Conservation (phyloP, 1,140 invertebrate genomes). For the Penaeus vannamei region DNA sequence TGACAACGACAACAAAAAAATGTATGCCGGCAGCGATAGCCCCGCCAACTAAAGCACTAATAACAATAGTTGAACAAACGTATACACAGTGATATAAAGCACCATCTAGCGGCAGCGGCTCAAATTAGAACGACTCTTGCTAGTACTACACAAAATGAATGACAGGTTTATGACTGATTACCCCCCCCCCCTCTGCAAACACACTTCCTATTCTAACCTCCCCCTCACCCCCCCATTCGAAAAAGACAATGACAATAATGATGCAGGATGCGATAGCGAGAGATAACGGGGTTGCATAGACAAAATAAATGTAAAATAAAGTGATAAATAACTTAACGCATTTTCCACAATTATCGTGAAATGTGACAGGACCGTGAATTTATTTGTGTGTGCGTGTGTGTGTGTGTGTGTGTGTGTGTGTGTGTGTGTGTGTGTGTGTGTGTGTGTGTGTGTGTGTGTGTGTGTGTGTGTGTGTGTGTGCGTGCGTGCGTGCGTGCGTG, state of each 20-base stretch:
- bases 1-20: too few relatives aligned
- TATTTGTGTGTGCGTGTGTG: background rate
- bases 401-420: background rate
- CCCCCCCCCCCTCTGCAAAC: too few relatives aligned
- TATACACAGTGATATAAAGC: background rate
- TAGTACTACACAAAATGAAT: too few relatives aligned
- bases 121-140: too few relatives aligned
- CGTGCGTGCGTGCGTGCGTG: background rate
- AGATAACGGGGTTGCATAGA: background rate
- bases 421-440: background rate
- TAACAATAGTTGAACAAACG: background rate
- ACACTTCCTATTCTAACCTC: too few relatives aligned
- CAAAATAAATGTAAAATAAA: background rate
- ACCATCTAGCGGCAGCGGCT: too few relatives aligned
- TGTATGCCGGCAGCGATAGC: too few relatives aligned
- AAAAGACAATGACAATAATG: too few relatives aligned
- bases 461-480: background rate
- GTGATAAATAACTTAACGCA: background rate
- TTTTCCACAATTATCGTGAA: background rate
- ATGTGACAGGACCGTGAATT: background rate
- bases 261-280: too few relatives aligned
- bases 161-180: too few relatives aligned
- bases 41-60: too few relatives aligned
- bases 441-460: constrained; percentile 4
- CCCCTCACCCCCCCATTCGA: too few relatives aligned